Evolutionary conservation across 2,888 invertebrate species (phyloP), one percentile per base, ranked within the genome.

Genomic region (Euzetes globulus): DNA sequence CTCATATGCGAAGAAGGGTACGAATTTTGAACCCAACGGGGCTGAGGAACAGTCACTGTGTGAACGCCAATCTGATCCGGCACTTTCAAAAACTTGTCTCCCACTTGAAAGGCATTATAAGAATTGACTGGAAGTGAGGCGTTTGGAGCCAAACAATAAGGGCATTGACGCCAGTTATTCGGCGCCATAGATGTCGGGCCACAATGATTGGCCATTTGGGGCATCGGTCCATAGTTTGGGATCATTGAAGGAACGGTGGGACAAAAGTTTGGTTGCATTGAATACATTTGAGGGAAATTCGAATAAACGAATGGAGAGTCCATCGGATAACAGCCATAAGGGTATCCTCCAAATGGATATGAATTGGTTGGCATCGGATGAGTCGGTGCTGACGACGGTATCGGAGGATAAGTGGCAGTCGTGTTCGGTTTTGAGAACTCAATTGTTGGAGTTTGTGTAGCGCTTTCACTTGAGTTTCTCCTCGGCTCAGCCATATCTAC

Each of bases 181-280:
- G 41, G 1, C 5, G 13, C 13, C 41, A 41, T 41, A 25, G 55
- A 11, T 22, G n/a, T 25, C 19, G 55, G 25, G 1, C 55, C 55
- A 25, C 3, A 55, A 22, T 55, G 22, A 13, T 5, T 11, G 1
- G n/a, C n/a, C n/a, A n/a, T n/a, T n/a, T n/a, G n/a, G n/a, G n/a
- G n/a, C n/a, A n/a, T n/a, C n/a, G 50, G 4, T 25, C n/a, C n/a
- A n/a, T n/a, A n/a, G n/a, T n/a, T n/a, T n/a, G 19, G 19, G 6
- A 25, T 55, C 3, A n/a, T n/a, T n/a, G n/a, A n/a, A n/a, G 55
- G 17, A 29, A 25, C 25, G 19, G n/a, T 5, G 5, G 55, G 27
- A 25, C 33, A 17, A 22, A 63, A 29, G 63, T 63, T 63, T 19
- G 63, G 63, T 37, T 29, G 63, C 63, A 63, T 63, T 63, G 63